Conservation (phyloP, 1,140 invertebrate genomes). For the Heliconius himera region DNA sequence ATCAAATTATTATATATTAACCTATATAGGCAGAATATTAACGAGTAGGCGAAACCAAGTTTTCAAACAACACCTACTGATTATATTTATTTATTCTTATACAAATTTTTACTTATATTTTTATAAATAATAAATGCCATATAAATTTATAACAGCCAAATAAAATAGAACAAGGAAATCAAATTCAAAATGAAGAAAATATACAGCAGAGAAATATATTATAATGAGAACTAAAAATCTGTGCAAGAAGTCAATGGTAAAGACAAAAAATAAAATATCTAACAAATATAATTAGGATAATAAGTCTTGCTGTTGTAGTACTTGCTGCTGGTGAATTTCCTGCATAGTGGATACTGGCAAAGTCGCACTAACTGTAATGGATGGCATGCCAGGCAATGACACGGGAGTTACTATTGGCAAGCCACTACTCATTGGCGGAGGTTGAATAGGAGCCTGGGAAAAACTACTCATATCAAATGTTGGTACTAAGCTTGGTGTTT, state of each 20-base stretch:
- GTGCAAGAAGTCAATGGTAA: slow-evolving; percentile 28
- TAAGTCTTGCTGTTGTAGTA: slow-evolving; percentile 69
- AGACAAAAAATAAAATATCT: slow-evolving; percentile 19
- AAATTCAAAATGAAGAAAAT: slow-evolving; percentile 17
- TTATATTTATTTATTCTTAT: slow-evolving; percentile 22
- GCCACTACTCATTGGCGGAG: slow-evolving; percentile 66
- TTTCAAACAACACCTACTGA: slow-evolving; percentile 26
- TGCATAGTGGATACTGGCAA: slow-evolving; percentile 82
- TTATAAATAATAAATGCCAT: slow-evolving; percentile 40
- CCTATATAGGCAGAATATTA: slow-evolving; percentile 29
- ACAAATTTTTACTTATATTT: slow-evolving; percentile 23
- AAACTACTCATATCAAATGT: slow-evolving; percentile 76
- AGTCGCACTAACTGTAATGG: slow-evolving; percentile 90
- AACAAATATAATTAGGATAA: slow-evolving; percentile 63
- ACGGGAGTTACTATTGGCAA: slow-evolving; percentile 84
- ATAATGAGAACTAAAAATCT: slow-evolving; percentile 26
- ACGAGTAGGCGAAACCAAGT: slow-evolving; percentile 22
- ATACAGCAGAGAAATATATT: slow-evolving; percentile 19
- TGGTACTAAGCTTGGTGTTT: slow-evolving; percentile 64
- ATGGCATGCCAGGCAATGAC: slow-evolving; percentile 90
- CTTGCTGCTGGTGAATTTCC: slow-evolving; percentile 75
- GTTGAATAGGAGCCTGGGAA: slow-evolving; percentile 57
- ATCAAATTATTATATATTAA: slow-evolving; percentile 22
- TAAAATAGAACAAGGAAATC: slow-evolving; percentile 19
- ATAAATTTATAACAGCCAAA: slow-evolving; percentile 31